phyloP scores from a whole-genome alignment of 2,797 vertebrate species.

The Vireo griseus region DNA sequence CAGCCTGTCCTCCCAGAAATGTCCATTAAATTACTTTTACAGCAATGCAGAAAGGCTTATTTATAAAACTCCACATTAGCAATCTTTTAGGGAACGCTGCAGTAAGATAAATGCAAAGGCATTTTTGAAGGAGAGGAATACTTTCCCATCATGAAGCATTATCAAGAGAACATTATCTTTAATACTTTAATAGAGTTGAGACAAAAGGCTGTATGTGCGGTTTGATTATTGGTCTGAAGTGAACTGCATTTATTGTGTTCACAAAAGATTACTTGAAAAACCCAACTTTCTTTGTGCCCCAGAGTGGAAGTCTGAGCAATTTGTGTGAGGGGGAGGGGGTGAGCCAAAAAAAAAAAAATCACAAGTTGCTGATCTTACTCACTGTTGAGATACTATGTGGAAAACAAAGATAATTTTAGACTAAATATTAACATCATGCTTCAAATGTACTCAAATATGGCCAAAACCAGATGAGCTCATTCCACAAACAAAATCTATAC shows the following conservation, averaged over 20 bases:
- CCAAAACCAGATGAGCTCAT: background rate
- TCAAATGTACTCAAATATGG: background rate
- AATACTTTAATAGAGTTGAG: background rate
- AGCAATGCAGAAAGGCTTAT: background rate
- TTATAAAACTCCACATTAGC: conserved; percentile 35
- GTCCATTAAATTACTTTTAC: conserved; percentile 38
- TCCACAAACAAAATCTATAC: background rate
- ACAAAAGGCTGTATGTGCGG: background rate
- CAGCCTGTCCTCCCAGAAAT: background rate
- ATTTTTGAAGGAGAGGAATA: background rate
- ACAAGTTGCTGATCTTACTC: background rate
- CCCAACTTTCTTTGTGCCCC: background rate
- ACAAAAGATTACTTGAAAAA: background rate
- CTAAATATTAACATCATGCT: background rate
- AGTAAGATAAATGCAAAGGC: background rate
- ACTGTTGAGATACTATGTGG: background rate
- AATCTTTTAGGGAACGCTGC: background rate
- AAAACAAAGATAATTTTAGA: background rate
- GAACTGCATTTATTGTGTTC: background rate
- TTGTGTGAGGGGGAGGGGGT: background rate
- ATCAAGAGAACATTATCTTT: conserved; percentile 31
- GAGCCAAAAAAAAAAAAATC: background rate
- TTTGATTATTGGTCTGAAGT: background rate
- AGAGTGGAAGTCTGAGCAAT: background rate
- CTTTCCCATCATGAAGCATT: background rate